A percentile compares a stretch with the other conserved stretches of the same genome.
Conservation (phyloP, 2,888 invertebrate genomes). For the Amphiduros pacificus region DNA sequence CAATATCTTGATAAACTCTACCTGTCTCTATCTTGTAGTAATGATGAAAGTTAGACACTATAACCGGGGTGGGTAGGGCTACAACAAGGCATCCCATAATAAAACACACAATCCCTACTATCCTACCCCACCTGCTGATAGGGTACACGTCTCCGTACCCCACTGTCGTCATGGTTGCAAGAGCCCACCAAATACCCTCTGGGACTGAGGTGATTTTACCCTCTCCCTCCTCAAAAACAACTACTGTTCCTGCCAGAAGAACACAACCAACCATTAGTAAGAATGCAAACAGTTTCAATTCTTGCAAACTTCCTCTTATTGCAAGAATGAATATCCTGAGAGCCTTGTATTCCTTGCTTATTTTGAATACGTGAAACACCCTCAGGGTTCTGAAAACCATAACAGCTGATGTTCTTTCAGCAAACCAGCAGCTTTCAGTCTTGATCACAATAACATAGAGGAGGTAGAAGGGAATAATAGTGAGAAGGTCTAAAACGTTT, state of each 20-base stretch:
- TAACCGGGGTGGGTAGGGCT: slow-evolving; percentile 62
- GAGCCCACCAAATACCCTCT: slow-evolving; percentile 56
- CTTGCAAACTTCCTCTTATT: slow-evolving; percentile 43
- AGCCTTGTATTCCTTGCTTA: slow-evolving; percentile 51
- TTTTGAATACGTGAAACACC: slow-evolving; percentile 49
- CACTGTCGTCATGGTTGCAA: slow-evolving; percentile 55
- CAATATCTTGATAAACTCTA: too few relatives aligned
- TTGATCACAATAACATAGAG: slow-evolving; percentile 37
- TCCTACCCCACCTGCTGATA: slow-evolving; percentile 53
- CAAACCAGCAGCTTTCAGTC: slow-evolving; percentile 32
- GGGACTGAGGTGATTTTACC: slow-evolving; percentile 50
- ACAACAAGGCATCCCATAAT: slow-evolving; percentile 61
- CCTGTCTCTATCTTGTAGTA: slow-evolving; percentile 31
- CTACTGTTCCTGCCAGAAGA: slow-evolving; percentile 50
- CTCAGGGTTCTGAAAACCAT: slow-evolving; percentile 41
- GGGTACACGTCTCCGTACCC: slow-evolving; percentile 60
- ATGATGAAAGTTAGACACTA: slow-evolving; percentile 60
- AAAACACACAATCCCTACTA: slow-evolving; percentile 59
- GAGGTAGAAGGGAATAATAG: slow-evolving; percentile 52
- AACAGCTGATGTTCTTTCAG: slow-evolving; percentile 37
- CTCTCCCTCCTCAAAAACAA: slow-evolving; percentile 43
- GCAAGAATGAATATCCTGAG: slow-evolving; percentile 39
- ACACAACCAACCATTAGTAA: slow-evolving; percentile 49
- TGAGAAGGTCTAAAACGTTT: slow-evolving; percentile 51
- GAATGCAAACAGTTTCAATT: slow-evolving; percentile 48